Evolutionary conservation across 2,888 invertebrate species (phyloP).

Genomic region (Drosophila merina): DNA sequence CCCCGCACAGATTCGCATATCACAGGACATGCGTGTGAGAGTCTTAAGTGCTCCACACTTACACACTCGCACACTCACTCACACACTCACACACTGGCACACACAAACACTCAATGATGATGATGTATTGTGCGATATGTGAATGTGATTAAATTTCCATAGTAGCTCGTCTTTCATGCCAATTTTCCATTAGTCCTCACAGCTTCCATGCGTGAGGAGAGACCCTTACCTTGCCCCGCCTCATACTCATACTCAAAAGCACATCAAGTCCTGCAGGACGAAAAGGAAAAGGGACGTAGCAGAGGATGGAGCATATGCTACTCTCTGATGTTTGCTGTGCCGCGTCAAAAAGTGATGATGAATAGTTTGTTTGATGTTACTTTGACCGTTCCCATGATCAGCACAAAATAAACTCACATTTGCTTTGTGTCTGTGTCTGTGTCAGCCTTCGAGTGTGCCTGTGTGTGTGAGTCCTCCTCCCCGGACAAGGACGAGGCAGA

Average conservation of each 20-base stretch:
- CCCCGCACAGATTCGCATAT: slow-evolving; percentile 18
- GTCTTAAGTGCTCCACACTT: slow-evolving; percentile 62
- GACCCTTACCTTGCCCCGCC: background rate
- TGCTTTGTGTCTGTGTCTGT: background rate
- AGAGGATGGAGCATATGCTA: slow-evolving; percentile 33
- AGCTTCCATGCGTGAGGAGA: slow-evolving; percentile 21
- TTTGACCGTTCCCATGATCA: slow-evolving; percentile 76
- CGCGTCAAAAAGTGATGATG: slow-evolving; percentile 76
- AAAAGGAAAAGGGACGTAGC: slow-evolving; percentile 4
- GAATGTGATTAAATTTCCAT: slow-evolving; percentile 80
- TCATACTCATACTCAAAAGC: slow-evolving; percentile 63
- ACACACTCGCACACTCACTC: slow-evolving; percentile 35
- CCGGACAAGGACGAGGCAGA: slow-evolving; percentile 5
- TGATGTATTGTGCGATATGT: slow-evolving; percentile 79
- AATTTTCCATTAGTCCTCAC: slow-evolving; percentile 76
- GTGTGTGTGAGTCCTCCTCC: slow-evolving; percentile 7
- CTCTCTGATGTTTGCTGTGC: slow-evolving; percentile 58
- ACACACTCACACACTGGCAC: slow-evolving; percentile 21
- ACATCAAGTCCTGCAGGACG: slow-evolving; percentile 52
- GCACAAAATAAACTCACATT: slow-evolving; percentile 56
- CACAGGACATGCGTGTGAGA: slow-evolving; percentile 53
- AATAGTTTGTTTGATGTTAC: slow-evolving; percentile 80
- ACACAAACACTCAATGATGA: slow-evolving; percentile 64
- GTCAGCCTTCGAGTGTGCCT: background rate
- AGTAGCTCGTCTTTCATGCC: slow-evolving; percentile 79